Percentiles rank a stretch among this genome's conserved stretches.
These are phyloP conservation scores for Emydura subglobosa DNA, from an alignment of 2,113 vertebrate species.

Conservation along the genomic window DNA sequence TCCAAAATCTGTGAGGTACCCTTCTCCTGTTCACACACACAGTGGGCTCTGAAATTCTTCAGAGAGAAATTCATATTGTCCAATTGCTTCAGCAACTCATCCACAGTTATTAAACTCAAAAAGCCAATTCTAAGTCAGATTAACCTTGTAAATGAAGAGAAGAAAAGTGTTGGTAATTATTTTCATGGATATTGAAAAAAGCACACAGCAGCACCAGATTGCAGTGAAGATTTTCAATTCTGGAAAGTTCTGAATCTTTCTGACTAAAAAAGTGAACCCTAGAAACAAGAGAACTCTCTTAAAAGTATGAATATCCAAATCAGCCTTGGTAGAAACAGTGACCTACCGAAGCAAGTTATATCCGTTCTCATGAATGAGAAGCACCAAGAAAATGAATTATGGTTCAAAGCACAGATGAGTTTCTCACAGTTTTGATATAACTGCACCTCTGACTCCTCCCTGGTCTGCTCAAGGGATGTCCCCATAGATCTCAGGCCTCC, in stretches of 20 bases:
- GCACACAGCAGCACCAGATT: accelerated
- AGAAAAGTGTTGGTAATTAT: background rate
- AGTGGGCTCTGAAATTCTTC: background rate
- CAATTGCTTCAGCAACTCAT: background rate
- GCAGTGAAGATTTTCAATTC: background rate
- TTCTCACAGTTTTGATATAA: background rate
- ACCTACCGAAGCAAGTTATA: too few species aligned
- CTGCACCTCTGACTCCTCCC: background rate
- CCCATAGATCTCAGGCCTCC: background rate
- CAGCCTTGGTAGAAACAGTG: too few species aligned
- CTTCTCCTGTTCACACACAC: too few species aligned
- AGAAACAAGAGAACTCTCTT: background rate
- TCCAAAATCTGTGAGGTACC: too few species aligned
- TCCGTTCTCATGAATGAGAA: background rate
- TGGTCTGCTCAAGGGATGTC: background rate
- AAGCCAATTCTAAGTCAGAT: background rate
- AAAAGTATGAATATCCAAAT: too few species aligned
- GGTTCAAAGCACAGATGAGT: too few species aligned
- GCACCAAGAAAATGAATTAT: background rate
- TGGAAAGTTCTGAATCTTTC: background rate
- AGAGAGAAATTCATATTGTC: background rate
- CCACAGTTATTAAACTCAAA: background rate
- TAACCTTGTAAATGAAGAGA: background rate
- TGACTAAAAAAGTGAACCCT: background rate
- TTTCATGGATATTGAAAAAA: background rate